Evolutionary conservation across 2,113 vertebrate genomes (phyloP).

Genomic region (Corythornis vintsioides): DNA sequence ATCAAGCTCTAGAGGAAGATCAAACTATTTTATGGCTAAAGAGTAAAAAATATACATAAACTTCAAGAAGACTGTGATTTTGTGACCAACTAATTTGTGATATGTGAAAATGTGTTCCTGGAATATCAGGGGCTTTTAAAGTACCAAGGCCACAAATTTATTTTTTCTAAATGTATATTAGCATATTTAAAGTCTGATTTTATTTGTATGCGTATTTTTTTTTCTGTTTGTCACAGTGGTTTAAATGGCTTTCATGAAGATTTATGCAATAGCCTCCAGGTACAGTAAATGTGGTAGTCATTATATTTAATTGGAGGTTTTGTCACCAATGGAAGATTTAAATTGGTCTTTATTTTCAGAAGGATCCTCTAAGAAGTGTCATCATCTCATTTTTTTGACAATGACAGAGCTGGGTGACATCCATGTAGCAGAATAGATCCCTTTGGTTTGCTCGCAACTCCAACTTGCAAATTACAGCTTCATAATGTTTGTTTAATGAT

Average conservation of each 20-base stretch:
- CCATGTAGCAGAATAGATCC: neutral
- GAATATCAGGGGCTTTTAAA: neutral
- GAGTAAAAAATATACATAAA: neutral
- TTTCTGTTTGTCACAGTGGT: neutral
- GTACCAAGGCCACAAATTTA: neutral
- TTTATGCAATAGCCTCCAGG: neutral
- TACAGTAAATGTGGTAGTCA: rapidly evolving
- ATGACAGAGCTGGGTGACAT: neutral
- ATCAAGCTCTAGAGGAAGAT: neutral
- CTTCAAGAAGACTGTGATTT: neutral
- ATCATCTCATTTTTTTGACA: neutral
- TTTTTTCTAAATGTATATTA: neutral
- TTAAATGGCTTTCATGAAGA: neutral
- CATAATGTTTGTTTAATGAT: slow-evolving; percentile 8
- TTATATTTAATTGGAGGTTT: neutral
- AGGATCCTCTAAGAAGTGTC: neutral
- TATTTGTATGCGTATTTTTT: neutral
- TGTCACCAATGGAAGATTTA: neutral
- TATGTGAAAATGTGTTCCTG: neutral
- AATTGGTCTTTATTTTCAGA: neutral
- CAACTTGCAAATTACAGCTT: slow-evolving; percentile 12
- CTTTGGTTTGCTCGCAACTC: neutral
- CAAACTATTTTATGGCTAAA: neutral
- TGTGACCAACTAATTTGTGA: neutral
- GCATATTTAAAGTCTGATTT: neutral